Evolutionary conservation across 2,797 vertebrate genomes (phyloP).

Genomic region (Hybognathus amarus): DNA sequence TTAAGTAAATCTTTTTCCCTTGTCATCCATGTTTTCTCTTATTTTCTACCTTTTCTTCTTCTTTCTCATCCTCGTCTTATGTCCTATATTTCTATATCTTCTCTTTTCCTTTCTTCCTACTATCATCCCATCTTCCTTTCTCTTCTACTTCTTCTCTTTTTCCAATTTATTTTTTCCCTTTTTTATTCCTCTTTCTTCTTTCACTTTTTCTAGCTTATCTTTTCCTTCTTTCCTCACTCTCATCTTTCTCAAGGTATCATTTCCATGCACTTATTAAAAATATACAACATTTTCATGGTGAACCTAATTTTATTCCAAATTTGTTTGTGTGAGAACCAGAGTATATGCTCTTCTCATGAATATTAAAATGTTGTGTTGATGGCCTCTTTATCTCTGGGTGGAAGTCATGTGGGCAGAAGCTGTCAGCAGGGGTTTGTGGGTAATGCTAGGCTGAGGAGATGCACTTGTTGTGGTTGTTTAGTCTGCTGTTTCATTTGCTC

Average conservation of each 20-base stretch:
- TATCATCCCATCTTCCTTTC: not conserved
- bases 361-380: slow-evolving; percentile 27
- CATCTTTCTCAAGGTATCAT: not conserved
- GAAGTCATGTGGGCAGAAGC: slow-evolving; percentile 30
- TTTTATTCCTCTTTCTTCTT: not conserved
- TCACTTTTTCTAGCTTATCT: not conserved
- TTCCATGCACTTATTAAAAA: not conserved
- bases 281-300: not conserved
- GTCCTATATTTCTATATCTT: not conserved
- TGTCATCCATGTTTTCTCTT: not conserved
- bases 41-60: not conserved
- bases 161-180: not conserved
- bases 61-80: not conserved
- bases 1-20: not conserved
- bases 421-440: slow-evolving; percentile 42
- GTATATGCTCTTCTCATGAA: slow-evolving; percentile 19
- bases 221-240: not conserved
- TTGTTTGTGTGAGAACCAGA: not conserved
- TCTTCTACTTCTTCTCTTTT: not conserved
- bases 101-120: not conserved
- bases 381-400: slow-evolving; percentile 11
- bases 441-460: slow-evolving; percentile 30
- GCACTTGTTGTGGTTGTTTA: slow-evolving; percentile 47
- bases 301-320: not conserved
- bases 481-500: slow-evolving; percentile 16